Conservation (phyloP, 2,888 invertebrate genomes). For the Helicoverpa assulta region DNA sequence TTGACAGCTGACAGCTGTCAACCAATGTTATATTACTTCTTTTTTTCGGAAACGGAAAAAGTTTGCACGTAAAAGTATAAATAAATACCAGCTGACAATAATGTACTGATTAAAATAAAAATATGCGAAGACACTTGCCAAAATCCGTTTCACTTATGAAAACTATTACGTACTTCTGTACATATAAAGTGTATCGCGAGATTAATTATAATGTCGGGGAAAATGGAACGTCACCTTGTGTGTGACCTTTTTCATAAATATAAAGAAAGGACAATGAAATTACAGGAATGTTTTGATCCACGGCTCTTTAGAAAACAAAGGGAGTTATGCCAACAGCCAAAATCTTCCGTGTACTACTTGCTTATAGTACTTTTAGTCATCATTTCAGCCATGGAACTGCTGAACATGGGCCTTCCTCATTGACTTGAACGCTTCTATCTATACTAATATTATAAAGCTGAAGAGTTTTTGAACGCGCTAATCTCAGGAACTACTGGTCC, state of each 20-base stretch:
- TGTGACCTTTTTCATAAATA: conserved; percentile 53
- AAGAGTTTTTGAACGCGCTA: too few species aligned
- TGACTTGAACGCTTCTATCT: too few species aligned
- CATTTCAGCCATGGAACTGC: too few species aligned
- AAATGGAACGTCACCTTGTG: conserved; percentile 58
- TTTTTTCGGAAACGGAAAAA: neutral
- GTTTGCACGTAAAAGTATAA: neutral
- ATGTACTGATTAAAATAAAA: too few species aligned
- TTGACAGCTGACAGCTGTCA: conserved; percentile 10
- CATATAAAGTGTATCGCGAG: conserved; percentile 42
- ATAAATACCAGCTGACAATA: neutral
- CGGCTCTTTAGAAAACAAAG: conserved; percentile 36
- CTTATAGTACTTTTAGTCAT: neutral
- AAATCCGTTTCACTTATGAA: conserved; percentile 34
- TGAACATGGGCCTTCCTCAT: too few species aligned
- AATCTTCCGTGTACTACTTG: conserved; percentile 30
- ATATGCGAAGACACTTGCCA: conserved; percentile 37
- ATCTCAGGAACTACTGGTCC: too few species aligned
- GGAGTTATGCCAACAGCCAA: conserved; percentile 30
- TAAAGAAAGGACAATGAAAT: conserved; percentile 52
- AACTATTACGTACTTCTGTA: conserved; percentile 44
- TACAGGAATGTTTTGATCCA: conserved; percentile 37
- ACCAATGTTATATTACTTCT: neutral
- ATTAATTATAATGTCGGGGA: conserved; percentile 48
- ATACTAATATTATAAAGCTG: too few species aligned